These are phyloP conservation scores for Castor canadensis DNA, from an alignment of 2,113 vertebrate genomes.

Conservation along the genomic window DNA sequence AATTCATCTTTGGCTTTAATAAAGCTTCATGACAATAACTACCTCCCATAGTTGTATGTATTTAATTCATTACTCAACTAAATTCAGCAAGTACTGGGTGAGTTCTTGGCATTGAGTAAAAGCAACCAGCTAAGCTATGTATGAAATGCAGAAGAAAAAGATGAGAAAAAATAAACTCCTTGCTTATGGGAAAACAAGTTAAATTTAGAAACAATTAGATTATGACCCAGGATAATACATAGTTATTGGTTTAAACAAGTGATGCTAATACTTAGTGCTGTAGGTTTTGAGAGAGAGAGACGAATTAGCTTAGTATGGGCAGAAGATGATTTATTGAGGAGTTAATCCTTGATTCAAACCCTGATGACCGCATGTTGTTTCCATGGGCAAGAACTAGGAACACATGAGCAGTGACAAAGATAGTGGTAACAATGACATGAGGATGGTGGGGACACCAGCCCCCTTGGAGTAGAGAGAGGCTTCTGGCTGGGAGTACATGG, in stretches of 20 bases:
- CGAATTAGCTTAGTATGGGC: neutral
- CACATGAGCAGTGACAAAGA: neutral
- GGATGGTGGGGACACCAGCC: neutral
- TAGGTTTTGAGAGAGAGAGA: neutral
- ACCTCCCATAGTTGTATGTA: neutral
- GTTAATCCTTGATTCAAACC: neutral
- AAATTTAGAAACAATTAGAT: neutral
- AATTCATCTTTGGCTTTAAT: neutral
- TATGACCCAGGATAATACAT: neutral
- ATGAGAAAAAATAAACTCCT: slow-evolving; percentile 5
- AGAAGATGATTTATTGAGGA: neutral
- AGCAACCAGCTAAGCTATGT: neutral
- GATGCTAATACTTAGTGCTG: neutral
- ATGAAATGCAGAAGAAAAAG: neutral
- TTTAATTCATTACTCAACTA: neutral
- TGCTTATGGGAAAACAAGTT: neutral
- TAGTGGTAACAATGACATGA: neutral
- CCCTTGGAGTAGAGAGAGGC: no score
- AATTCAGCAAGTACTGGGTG: neutral
- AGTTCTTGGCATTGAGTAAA: neutral
- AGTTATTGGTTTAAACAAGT: slow-evolving; percentile 7
- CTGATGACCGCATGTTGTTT: neutral
- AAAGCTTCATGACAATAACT: neutral
- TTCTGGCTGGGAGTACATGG: neutral
- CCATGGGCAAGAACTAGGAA: neutral